Percentiles rank a stretch among this genome's conserved stretches.
Evolutionary conservation across 2,797 vertebrate genomes (phyloP).

Genomic region (Periparus ater): DNA sequence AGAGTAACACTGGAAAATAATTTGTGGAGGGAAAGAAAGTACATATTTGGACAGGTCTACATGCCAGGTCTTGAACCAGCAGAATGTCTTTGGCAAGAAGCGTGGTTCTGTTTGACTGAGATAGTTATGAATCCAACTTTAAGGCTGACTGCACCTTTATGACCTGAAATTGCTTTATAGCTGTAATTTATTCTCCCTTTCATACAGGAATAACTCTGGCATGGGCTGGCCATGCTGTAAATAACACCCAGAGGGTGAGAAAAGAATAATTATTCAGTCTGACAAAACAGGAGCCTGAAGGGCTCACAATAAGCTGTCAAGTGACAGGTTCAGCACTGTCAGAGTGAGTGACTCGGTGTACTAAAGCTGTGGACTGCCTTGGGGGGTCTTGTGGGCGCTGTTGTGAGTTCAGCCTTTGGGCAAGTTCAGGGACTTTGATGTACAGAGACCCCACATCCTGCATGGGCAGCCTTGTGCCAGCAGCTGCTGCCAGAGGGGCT

Average conservation of each 20-base stretch:
- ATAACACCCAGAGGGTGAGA: neutral
- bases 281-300: neutral
- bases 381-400: neutral
- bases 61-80: constrained; percentile 29
- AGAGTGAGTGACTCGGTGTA: neutral
- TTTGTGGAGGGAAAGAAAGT: neutral
- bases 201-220: constrained; percentile 4
- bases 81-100: constrained; percentile 12
- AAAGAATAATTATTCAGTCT: neutral
- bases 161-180: constrained; percentile 19
- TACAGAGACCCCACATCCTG: neutral
- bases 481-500: neutral
- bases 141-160: constrained; percentile 36
- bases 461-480: neutral
- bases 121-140: neutral
- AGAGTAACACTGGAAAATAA: neutral
- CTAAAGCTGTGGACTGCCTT: neutral
- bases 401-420: neutral
- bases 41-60: neutral
- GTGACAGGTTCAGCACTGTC: neutral
- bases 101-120: constrained; percentile 1
- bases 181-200: constrained; percentile 23
- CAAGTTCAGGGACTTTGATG: neutral
- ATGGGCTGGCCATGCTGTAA: neutral
- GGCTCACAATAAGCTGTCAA: neutral